These are phyloP conservation scores for Psittacara wagleri DNA, from an alignment of 2,113 vertebrate genomes.

Conservation along the genomic window DNA sequence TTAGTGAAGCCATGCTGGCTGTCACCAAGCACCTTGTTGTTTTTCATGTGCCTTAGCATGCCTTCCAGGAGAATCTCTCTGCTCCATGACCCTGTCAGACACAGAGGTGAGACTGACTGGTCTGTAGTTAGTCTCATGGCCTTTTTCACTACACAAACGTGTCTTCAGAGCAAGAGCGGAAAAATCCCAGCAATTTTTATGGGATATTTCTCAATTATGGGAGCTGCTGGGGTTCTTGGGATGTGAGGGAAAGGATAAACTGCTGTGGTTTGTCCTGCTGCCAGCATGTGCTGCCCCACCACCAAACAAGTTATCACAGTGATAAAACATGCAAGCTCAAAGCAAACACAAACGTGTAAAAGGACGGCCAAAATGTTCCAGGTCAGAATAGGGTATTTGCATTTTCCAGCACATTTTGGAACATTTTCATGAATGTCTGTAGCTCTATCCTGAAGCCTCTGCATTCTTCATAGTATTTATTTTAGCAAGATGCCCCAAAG, in stretches of 20 bases:
- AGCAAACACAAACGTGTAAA: neutral
- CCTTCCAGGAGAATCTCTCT: neutral
- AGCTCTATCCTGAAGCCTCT: neutral
- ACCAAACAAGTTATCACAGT: fast-evolving
- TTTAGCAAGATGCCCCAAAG: neutral
- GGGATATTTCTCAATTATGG: neutral
- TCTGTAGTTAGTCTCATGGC: neutral
- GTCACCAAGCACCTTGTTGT: neutral
- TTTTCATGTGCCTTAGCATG: neutral
- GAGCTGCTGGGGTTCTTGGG: neutral
- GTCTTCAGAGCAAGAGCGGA: neutral
- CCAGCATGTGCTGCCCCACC: neutral
- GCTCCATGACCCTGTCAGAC: neutral
- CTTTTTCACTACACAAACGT: fast-evolving
- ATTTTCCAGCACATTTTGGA: neutral
- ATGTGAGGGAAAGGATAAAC: neutral
- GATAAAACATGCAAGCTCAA: neutral
- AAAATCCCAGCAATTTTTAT: neutral
- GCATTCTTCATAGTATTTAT: neutral
- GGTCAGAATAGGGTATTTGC: neutral
- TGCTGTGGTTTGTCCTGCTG: neutral
- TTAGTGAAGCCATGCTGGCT: neutral
- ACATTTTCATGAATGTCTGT: neutral
- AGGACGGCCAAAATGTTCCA: neutral
- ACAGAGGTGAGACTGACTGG: neutral